A percentile compares a stretch with the other conserved stretches of the same genome.
These are phyloP conservation scores for Elachura formosa DNA, from an alignment of 2,113 vertebrate species.

Conservation along the genomic window DNA sequence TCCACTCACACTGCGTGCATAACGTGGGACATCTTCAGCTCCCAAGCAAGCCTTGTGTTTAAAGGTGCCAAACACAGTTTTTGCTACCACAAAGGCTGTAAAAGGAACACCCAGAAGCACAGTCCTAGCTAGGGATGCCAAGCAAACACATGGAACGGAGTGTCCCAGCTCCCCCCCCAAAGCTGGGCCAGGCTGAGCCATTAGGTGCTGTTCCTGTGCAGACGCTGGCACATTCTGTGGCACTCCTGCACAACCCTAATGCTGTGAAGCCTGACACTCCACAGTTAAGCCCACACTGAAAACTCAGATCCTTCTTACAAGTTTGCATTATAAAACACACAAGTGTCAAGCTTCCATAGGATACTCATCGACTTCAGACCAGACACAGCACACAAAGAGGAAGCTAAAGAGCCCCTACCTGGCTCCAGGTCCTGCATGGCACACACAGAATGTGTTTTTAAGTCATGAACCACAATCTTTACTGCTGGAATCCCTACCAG, in stretches of 20 bases:
- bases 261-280: neutral
- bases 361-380: neutral
- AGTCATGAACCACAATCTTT: neutral
- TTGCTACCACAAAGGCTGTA: neutral
- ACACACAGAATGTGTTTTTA: neutral
- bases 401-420: neutral
- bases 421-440: neutral
- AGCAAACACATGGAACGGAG: neutral
- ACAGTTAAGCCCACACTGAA: neutral
- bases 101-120: neutral
- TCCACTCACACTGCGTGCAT: neutral
- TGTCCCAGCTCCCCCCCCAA: neutral
- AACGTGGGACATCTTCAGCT: neutral
- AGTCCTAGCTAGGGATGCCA: neutral
- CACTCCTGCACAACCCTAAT: neutral
- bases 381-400: neutral
- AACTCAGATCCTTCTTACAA: neutral
- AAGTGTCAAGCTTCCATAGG: neutral
- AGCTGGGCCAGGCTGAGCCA: neutral
- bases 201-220: too few species aligned
- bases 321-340: neutral
- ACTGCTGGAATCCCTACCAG: neutral
- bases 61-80: neutral
- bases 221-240: fast-evolving
- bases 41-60: neutral